phyloP scores from a whole-genome alignment of 2,797 vertebrate genomes.

The Pseudochromis fuscus region DNA sequence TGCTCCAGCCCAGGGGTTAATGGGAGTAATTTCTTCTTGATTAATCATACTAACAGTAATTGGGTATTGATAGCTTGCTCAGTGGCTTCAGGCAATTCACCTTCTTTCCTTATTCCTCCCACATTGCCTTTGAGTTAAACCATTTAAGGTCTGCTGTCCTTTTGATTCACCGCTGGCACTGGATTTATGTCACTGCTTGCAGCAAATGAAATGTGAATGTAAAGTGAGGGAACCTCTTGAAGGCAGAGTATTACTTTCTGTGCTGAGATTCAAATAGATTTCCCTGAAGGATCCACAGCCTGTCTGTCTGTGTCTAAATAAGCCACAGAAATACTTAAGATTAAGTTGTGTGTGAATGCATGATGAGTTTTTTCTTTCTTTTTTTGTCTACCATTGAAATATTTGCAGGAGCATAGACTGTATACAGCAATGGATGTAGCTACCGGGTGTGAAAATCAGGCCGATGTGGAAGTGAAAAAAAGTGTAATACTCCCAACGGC shows the following conservation, averaged over 20 bases:
- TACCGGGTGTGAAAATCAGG: too few species aligned
- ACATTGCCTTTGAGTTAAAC: constrained; percentile 8
- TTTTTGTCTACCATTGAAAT: not conserved
- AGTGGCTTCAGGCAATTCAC: constrained; percentile 13
- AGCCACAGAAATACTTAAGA: not conserved
- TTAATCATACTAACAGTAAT: constrained; percentile 66
- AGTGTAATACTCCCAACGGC: too few species aligned
- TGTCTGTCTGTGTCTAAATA: not conserved
- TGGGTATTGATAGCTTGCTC: constrained; percentile 61
- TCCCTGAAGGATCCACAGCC: constrained; percentile 17
- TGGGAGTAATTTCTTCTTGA: constrained; percentile 47
- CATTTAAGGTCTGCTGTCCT: constrained; percentile 1
- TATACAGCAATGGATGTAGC: too few species aligned
- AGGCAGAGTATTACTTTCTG: not conserved
- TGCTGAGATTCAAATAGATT: constrained; percentile 17
- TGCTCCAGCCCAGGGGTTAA: constrained; percentile 42
- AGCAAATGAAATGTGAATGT: constrained; percentile 32
- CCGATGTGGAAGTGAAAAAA: too few species aligned
- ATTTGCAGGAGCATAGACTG: constrained; percentile 1
- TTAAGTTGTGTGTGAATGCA: not conserved
- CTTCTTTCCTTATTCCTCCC: constrained; percentile 3
- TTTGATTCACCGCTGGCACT: constrained; percentile 10
- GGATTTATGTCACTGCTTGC: not conserved
- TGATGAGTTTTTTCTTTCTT: not conserved
- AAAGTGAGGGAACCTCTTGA: constrained; percentile 27